Evolutionary conservation across 2,797 vertebrate species (phyloP), one percentile per base, ranked within the genome.

Genomic region (Momotus momota): DNA sequence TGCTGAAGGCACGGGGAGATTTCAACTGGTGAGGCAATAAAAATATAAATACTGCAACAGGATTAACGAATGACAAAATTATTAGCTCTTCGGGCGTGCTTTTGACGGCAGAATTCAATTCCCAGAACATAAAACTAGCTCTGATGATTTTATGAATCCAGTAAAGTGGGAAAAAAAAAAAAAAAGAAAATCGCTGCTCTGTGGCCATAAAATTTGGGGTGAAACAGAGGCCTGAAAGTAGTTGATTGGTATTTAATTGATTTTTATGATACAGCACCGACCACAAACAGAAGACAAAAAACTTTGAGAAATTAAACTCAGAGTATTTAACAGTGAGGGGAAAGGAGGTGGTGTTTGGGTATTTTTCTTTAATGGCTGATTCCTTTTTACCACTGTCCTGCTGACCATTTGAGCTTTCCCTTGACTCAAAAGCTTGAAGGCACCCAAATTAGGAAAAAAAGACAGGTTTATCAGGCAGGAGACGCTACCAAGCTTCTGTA

Each of bases 121-220:
- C 18, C 57, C 78, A 49, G 17, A 46, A 91, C 13, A 71, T 62
- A 93, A 83, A 91, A 84, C 33, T 38, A 23, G 35, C 21, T 78
- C 52, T 46, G 83, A 58, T 84, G 69, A 78, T 78, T 91, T 95
- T 66, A 91, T 21, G 15, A 90, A 87, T 71, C 43, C 78, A 78
- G 46, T 69, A 64, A 91, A 94, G 89, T 45, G 31, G 7, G 41
- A 43, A 29, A 43, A 16, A 31, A 45, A 43, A 9, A 45, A 35
- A 35, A 35, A 35, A 35, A 35, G 35, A n/a, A 71, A 41, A 86
- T 81, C 35, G 72, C 26, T 90, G 25, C 33, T 75, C 35, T 14
- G 14, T 71, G 22, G 60, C 25, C 60, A 52, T 64, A 82, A 91
- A 86, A 62, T 70, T 0, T 19, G 15, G 25, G 18, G 73, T 78